Base-by-base conservation (phyloP, 2,888 invertebrate species). In the Ophion ellenae region DNA sequence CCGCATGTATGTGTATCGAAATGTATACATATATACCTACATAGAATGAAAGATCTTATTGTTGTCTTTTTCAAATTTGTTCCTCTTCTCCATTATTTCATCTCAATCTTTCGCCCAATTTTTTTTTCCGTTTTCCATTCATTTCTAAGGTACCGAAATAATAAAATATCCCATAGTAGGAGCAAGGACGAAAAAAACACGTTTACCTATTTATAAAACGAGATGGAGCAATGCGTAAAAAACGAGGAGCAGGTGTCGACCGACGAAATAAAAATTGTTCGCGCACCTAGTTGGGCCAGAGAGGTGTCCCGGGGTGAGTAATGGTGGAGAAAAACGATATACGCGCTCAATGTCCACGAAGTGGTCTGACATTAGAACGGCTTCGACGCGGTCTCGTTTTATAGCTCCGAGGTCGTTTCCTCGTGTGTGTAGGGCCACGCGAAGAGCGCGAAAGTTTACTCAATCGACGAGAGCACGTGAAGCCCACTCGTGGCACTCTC, bases 271-370 rank as follows among this genome's bases (percentile, higher is more conserved):
- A 70, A 70, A 70, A 67, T 59, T 67, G 40, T 53, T 63, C 53
- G 24, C 1, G 14, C 28, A 20, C 63, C 6, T 7, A 17, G 47
- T 40, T 40, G 40, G 9, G 40, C 40, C 40, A 7, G 40, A 40
- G 40, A 40, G 9, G 40, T 40, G 40, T 6, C 40, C 40, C 40
- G 40, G 40, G 69, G 28, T 77, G 82, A 83, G 73, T 81, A 77
- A 77, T 81, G 77, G 73, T 40, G 7, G 20, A 77, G 84, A 61
- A 85, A 84, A 81, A 81, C 84, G 84, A 85, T 85, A 85, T 64
- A 40, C 40, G 7, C 40, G 66, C 57, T 47, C 40, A 71, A 24
- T 24, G 80, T 76, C 45, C 40, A 73, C 70, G 53, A 82, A 81
- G 85, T 82, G 74, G 69, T 28, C 28, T 45, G 64, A 20, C 53